A percentile compares a stretch with the other conserved stretches of the same genome.
Conservation (phyloP, 1,140 invertebrate species). For the Drosophila carrolli region DNA sequence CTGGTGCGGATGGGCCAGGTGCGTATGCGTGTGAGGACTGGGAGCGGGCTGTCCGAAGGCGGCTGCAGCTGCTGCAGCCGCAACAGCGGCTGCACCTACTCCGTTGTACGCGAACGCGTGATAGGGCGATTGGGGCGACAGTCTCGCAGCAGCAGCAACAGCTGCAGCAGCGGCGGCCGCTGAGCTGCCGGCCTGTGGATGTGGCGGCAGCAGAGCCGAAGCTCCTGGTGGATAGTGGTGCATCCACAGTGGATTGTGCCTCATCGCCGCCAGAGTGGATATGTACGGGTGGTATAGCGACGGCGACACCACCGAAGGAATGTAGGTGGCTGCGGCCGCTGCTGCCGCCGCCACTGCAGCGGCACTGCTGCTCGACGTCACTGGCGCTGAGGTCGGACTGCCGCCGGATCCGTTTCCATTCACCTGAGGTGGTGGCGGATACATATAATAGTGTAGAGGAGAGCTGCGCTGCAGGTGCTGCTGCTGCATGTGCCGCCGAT, state of each 20-base stretch:
- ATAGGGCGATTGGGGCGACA: conserved; percentile 72
- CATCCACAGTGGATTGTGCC: conserved; percentile 85
- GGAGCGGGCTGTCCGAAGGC: conserved; percentile 60
- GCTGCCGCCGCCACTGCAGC: conserved; percentile 61
- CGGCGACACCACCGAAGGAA: conserved; percentile 72
- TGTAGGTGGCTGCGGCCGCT: conserved; percentile 77
- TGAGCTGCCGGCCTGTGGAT: conserved; percentile 47
- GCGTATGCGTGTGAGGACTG: conserved; percentile 55
- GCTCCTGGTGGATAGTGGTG: conserved; percentile 86
- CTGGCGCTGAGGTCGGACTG: conserved; percentile 30
- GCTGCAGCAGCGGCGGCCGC: conserved; percentile 39
- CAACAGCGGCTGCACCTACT: conserved; percentile 67
- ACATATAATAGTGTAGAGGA: conserved; percentile 79
- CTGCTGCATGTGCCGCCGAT: conserved; percentile 54
- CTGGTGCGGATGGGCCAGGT: conserved; percentile 56
- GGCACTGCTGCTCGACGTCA: conserved; percentile 47
- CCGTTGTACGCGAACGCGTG: conserved; percentile 79
- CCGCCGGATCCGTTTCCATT: conserved; percentile 56
- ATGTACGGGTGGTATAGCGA: conserved; percentile 85
- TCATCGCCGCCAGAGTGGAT: conserved; percentile 71
- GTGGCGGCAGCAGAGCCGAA: conserved; percentile 47
- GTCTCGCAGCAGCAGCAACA: conserved; percentile 39
- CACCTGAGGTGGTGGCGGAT: conserved; percentile 60
- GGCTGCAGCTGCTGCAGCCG: conserved; percentile 68
- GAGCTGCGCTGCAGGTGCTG: conserved; percentile 63